Evolutionary conservation across 2,797 vertebrate species (phyloP), one percentile per base, ranked within the genome.

Genomic region (Rhabdomys pumilio): DNA sequence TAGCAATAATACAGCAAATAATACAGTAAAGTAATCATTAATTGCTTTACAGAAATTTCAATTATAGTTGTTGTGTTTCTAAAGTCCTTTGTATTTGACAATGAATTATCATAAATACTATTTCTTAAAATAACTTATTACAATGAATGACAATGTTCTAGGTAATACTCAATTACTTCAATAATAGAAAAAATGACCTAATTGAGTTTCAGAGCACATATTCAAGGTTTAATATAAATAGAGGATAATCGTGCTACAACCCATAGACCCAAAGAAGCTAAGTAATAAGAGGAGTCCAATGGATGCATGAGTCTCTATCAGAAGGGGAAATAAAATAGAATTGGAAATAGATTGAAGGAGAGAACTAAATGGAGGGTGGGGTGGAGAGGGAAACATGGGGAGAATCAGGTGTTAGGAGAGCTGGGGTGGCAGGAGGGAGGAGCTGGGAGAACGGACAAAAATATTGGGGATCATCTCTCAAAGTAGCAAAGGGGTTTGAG

Each of bases 61-160:
- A 55, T 82, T 90, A 89, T 72, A 90, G 79, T 85, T 65, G 19
- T 82, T 95, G 85, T 87, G 87, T 95, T 92, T 94, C 31, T 53
- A 14, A 13, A 77, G 34, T 82, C 26, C 11, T 88, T 92, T 89
- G 47, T 72, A 79, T 94, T 94, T 96, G 65, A 80, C 50, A 90
- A 91, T 91, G 24, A 77, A 86, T 15, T n/a, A 80, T 93, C 77
- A 55, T 38, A 89, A 91, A n/a, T 81, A 86, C 85, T 88, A 93
- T 93, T 95, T 86, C 75, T 76, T 79, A 94, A 17, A 94, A 89
- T 89, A 94, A 83, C 69, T 86, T 69, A 96, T 19, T 76, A 41
- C 29, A 57, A 55, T 88, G 14, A 95, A 95, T 79, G 20, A 6
- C 50, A 67, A 61, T 95, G 90, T 95, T 82, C n/a, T 59, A 72